Evolutionary conservation across 2,113 vertebrate genomes (phyloP), one percentile per base, ranked within the genome.

Genomic region (Hydrochoerus hydrochaeris): DNA sequence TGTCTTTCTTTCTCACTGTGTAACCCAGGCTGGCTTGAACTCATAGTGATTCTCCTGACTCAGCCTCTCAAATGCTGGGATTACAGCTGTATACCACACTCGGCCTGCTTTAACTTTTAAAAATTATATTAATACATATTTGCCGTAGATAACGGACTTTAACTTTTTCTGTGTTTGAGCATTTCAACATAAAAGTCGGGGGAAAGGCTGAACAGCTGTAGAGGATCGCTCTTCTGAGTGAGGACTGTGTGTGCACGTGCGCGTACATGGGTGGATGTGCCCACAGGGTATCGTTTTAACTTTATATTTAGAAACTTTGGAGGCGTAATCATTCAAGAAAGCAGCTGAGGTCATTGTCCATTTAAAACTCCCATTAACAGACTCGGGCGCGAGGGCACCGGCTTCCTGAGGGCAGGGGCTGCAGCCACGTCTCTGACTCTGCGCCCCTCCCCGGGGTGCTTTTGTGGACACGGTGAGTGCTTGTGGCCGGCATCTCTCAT

Each of bases 231-330:
- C 46, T 87, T 85, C 46, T 86, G 83, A 77, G 62, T 57, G 80
- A 96, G 71, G 65, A n/a, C 63, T 60, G 0, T 46, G 49, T 62
- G 49, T 69, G 49, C 81, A 58, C 30, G 35, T 65, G 81, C 35
- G 46, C 46, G 54, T 41, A 38, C 46, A 28, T 41, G 32, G 49
- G 41, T 57, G 13, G 6, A 46, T 35, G 20, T 44, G 73, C 90
- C n/a, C 32, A 26, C 28, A n/a, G 8, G 4, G 54, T n/a, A 67
- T 83, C 38, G 57, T 57, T 69, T 90, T 84, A 69, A 17, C 12
- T 86, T 88, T 95, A 95, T 93, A 93, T 96, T 97, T 97, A 94
- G 88, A 94, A 96, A 92, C 38, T 46, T n/a, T 12, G 20, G 58
- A 92, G 35, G 82, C 69, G 57, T 78, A 73, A 85, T 46, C 65